phyloP scores from a whole-genome alignment of 2,113 vertebrate species.

The Eulemur rufifrons region DNA sequence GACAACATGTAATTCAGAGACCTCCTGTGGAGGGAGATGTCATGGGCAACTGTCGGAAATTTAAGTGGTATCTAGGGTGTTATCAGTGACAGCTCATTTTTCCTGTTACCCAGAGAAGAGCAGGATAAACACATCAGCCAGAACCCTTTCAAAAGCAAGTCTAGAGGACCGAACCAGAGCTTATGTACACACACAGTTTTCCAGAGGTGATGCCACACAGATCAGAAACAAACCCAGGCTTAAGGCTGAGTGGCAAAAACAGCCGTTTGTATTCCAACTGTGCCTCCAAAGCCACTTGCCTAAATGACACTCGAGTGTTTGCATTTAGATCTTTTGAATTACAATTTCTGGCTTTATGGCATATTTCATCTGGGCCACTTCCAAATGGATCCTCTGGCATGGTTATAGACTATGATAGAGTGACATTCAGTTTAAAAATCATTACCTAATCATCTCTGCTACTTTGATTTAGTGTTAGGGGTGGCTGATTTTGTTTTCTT shows the following conservation, averaged over 20 bases:
- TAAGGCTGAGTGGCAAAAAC: not conserved
- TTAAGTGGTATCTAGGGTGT: not conserved
- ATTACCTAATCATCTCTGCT: conserved; percentile 5
- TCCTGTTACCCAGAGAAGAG: not conserved
- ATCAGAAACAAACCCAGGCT: not conserved
- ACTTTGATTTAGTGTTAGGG: not conserved
- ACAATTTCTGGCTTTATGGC: not conserved
- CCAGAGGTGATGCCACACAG: not conserved
- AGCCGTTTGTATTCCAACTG: not conserved
- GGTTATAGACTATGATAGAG: not conserved
- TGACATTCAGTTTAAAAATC: not conserved
- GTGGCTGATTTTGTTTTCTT: not conserved
- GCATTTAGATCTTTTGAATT: not conserved
- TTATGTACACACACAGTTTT: not conserved
- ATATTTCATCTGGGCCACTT: not conserved
- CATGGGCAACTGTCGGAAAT: not conserved
- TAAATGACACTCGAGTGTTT: not conserved
- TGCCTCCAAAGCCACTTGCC: not conserved
- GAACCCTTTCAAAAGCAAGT: fast-evolving
- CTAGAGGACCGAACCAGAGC: not conserved
- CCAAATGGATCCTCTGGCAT: not conserved
- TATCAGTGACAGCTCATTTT: not conserved
- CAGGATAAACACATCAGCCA: not conserved
- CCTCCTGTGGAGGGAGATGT: fast-evolving
- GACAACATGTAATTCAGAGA: not conserved